Evolutionary conservation across 1,140 invertebrate species (phyloP), one percentile per base, ranked within the genome.

Genomic region (Zaprionus ghesquierei): DNA sequence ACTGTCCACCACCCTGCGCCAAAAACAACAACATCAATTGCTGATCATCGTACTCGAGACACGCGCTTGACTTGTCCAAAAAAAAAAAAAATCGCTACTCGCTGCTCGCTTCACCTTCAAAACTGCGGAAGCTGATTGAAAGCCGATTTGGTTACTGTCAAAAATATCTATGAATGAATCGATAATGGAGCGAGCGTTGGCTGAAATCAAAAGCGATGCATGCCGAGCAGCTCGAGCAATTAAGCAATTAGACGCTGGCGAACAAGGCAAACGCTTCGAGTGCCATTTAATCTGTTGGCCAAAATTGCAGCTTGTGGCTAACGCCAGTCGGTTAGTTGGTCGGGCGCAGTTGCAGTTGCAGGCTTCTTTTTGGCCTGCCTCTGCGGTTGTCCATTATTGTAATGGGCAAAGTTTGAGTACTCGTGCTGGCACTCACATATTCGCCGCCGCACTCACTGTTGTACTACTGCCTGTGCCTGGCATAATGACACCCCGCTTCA

Each of bases 161-260:
- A 41, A 77, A 66, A 86, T n/a, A n/a, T 89, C 65, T 79, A 69
- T 89, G 82, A 87, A 87, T 86, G 82, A 86, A 87, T 77, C 38
- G 51, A 56, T 73, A 60, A 60, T 61, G 10, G 41, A 46, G 41
- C 33, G 13, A 46, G n/a, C n/a, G n/a, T 13, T 12, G 22, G 41
- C 9, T 22, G 46, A 75, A 74, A 71, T 68, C 25, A 82, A 71
- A 59, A 38, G 27, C 10, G 3, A 49, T 23, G 12, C 23, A 38
- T 22, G 49, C 12, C 20, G 5, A 68, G 22, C 31, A 62, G 31
- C 9, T n/a, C 35, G 1, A 23, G 10, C 69, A 64, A 64, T 64
- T 64, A 61, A 64, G 69, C 29, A 70, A 65, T 70, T 70, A 60
- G 41, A 60, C 69, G 44, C 51, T 60, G 56, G 61, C 53, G 53